Base-by-base conservation (phyloP, 2,113 vertebrate species). In the Laterallus jamaicensis region DNA sequence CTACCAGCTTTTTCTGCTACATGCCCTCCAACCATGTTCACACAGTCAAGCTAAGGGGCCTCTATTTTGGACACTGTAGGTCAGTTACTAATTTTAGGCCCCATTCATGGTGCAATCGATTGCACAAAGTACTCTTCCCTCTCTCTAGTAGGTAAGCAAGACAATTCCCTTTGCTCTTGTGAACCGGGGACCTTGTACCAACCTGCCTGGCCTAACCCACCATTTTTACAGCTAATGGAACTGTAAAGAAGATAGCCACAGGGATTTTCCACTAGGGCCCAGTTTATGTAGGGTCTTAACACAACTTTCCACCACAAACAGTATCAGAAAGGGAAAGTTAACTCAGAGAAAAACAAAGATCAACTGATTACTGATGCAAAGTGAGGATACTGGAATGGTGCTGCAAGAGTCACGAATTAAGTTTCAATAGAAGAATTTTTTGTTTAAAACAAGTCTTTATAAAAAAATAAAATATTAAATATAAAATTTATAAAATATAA, bases 21-120 rank as follows among this genome's bases (percentile, higher is more conserved):
- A 10, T 1, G 0, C 5, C 17, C 12, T 81, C 60, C 56, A 63
- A 6, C 20, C 2, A 2, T 16, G n/a, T 37, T 59, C 47, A 63
- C 9, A 15, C 3, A 7, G 22, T 20, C 44, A 54, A 62, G 22
- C 9, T 32, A 86, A 56, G 17, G n/a, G 26, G 11, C 15, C 85
- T 47, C 69, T 52, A 9, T 14, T 71, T 44, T 12, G 12, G 54
- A 79, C 6, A 26, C 24, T 8, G 20, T 18, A 21, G 37, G 21
- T 28, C 79, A 88, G 26, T 22, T 54, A 35, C 66, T 50, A 47
- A 82, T 80, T 82, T 91, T 15, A 87, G n/a, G 12, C 39, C 20
- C 7, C 32, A 18, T 1, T 19, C 5, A 3, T 1, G 0, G 12
- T n/a, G 75, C 16, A 59, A 92, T 32, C 47, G 9, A 14, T 58